Evolutionary conservation across 2,888 invertebrate species (phyloP).

Genomic region (Keiferia lycopersicella): DNA sequence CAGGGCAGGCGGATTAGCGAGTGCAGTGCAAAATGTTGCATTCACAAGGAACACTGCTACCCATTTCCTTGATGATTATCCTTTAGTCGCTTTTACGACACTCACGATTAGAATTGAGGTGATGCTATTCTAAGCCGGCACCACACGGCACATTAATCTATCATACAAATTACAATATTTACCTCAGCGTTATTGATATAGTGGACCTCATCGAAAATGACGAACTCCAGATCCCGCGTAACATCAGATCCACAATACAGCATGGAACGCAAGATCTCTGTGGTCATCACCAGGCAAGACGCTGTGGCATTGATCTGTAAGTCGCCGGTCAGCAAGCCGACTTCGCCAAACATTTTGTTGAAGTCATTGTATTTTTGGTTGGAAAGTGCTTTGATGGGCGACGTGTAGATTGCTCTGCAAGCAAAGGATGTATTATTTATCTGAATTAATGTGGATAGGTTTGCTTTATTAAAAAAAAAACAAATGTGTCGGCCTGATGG

Average conservation of each 20-base stretch:
- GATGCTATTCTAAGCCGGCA: too few species aligned
- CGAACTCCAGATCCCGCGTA: constrained; percentile 97
- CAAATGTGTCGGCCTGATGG: too few species aligned
- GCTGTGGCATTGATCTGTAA: constrained; percentile 97
- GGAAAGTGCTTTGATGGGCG: constrained; percentile 98
- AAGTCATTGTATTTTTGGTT: constrained; percentile 99
- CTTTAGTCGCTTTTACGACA: too few species aligned
- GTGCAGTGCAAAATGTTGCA: too few species aligned
- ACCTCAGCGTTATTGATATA: constrained; percentile 98
- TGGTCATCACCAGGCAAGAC: constrained; percentile 99
- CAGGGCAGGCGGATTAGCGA: too few species aligned
- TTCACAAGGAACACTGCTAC: too few species aligned
- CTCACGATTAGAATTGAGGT: too few species aligned
- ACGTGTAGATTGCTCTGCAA: constrained; percentile 94
- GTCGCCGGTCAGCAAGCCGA: constrained; percentile 97
- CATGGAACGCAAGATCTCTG: constrained; percentile 98
- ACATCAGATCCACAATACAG: constrained; percentile 96
- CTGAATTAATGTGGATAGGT: not conserved
- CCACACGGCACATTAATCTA: too few species aligned
- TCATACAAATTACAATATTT: constrained; percentile 26
- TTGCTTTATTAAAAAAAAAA: too few species aligned
- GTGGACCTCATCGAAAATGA: constrained; percentile 99
- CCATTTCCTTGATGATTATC: too few species aligned
- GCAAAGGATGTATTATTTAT: not conserved
- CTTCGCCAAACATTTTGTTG: constrained; percentile 94